Percentiles rank a stretch among this genome's conserved stretches.
Conservation (phyloP, 2,888 invertebrate species). For the Drosophila pseudotakahashii region DNA sequence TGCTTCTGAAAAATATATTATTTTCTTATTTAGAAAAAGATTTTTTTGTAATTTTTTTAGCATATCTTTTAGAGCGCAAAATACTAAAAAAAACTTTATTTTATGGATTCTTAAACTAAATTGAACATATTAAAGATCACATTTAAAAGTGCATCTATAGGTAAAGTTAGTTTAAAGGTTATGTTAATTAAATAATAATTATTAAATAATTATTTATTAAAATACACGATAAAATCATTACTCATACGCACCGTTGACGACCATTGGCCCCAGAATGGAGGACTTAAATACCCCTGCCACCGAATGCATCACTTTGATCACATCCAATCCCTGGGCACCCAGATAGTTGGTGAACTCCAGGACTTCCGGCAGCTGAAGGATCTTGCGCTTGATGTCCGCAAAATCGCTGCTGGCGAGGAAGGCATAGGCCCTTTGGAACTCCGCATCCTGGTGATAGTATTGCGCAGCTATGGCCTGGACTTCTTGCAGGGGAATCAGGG, state of each 20-base stretch:
- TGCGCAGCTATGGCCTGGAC: conserved; percentile 77
- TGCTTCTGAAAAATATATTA: not conserved
- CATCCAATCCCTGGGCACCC: conserved; percentile 81
- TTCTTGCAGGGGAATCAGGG: conserved; percentile 77
- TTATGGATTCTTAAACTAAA: too few species aligned
- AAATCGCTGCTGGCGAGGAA: conserved; percentile 79
- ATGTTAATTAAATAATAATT: too few species aligned
- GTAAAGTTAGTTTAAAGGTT: too few species aligned
- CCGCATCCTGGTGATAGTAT: conserved; percentile 80
- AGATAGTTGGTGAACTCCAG: conserved; percentile 78
- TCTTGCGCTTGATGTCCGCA: conserved; percentile 67
- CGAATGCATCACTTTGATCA: conserved; percentile 69
- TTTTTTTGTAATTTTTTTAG: too few species aligned
- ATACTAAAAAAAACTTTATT: too few species aligned
- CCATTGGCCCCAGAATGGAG: conserved; percentile 17
- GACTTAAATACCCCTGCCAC: conserved; percentile 64
- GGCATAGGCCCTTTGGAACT: conserved; percentile 80
- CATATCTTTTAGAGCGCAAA: too few species aligned
- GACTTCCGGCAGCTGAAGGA: conserved; percentile 79
- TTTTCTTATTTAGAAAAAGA: not conserved
- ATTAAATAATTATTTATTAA: too few species aligned
- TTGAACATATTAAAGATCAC: too few species aligned
- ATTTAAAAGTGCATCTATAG: too few species aligned
- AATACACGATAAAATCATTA: conserved; percentile 2
- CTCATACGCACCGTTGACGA: conserved; percentile 59